These are phyloP conservation scores for Agrotis clavis DNA, from an alignment of 2,888 invertebrate genomes.

Conservation along the genomic window DNA sequence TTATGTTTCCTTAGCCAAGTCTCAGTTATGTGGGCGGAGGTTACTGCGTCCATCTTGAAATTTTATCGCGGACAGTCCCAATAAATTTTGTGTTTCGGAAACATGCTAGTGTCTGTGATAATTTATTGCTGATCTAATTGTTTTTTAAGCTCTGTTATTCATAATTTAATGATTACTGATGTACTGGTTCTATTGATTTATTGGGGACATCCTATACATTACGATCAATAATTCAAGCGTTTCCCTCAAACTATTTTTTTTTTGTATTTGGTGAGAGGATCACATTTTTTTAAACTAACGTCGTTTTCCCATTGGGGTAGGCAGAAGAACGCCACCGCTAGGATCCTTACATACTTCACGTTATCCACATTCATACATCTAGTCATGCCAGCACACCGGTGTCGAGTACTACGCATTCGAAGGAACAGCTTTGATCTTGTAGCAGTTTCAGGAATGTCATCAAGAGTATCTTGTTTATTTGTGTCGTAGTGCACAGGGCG, in stretches of 20 bases:
- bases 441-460: too few relatives aligned
- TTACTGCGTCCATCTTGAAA: slow-evolving; percentile 62
- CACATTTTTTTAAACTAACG: neutral
- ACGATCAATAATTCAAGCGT: too few relatives aligned
- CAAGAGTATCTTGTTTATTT: too few relatives aligned
- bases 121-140: slow-evolving; percentile 40
- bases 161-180: slow-evolving; percentile 22
- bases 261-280: neutral
- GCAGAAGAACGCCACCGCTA: too few relatives aligned
- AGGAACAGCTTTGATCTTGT: too few relatives aligned
- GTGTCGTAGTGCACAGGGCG: too few relatives aligned
- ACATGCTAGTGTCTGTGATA: slow-evolving; percentile 26
- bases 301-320: neutral
- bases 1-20: slow-evolving; percentile 85
- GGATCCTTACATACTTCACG: too few relatives aligned
- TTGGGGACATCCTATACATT: neutral
- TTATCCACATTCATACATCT: too few relatives aligned
- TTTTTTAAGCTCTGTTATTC: slow-evolving; percentile 17
- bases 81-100: slow-evolving; percentile 38
- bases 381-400: too few relatives aligned
- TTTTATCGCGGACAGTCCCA: slow-evolving; percentile 63
- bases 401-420: too few relatives aligned
- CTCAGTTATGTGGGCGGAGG: slow-evolving; percentile 71
- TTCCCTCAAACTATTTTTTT: neutral
- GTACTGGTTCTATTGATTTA: slow-evolving; percentile 17